Conservation (phyloP, 2,797 vertebrate genomes). For the Sebastes wilsoni region DNA sequence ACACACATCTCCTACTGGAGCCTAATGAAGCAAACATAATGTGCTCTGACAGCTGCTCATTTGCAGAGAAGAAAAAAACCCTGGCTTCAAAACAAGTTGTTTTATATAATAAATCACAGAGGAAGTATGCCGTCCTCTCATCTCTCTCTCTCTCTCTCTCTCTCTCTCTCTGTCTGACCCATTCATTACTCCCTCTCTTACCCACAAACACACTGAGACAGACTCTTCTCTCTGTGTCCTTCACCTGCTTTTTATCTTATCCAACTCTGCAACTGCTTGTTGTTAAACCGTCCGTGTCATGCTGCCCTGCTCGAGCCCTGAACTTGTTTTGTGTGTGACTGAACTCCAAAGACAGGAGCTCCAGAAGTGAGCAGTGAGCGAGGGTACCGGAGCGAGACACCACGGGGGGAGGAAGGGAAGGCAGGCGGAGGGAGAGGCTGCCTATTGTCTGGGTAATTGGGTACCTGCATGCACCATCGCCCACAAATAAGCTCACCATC, state of each 20-base stretch:
- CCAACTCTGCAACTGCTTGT: background rate
- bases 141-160: no score
- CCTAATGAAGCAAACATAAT: background rate
- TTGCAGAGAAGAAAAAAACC: no score
- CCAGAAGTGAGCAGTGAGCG: background rate
- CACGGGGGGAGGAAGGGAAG: background rate
- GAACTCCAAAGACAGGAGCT: background rate
- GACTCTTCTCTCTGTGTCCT: background rate
- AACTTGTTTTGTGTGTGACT: background rate
- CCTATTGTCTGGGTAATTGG: slow-evolving; percentile 18
- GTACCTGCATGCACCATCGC: slow-evolving; percentile 17
- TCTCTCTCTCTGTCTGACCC: background rate
- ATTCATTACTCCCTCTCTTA: background rate
- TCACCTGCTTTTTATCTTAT: background rate
- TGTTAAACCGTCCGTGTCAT: background rate
- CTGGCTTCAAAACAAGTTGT: no score
- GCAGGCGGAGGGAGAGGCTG: background rate
- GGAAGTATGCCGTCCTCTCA: no score
- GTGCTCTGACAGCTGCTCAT: background rate
- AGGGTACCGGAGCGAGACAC: background rate
- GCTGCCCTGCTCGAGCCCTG: background rate
- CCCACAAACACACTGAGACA: background rate
- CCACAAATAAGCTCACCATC: background rate
- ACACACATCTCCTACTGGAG: no score
- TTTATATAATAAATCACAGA: no score